A percentile compares a stretch with the other conserved stretches of the same genome.
These are phyloP conservation scores for Ondatra zibethicus DNA, from an alignment of 2,113 vertebrate genomes.

Conservation along the genomic window DNA sequence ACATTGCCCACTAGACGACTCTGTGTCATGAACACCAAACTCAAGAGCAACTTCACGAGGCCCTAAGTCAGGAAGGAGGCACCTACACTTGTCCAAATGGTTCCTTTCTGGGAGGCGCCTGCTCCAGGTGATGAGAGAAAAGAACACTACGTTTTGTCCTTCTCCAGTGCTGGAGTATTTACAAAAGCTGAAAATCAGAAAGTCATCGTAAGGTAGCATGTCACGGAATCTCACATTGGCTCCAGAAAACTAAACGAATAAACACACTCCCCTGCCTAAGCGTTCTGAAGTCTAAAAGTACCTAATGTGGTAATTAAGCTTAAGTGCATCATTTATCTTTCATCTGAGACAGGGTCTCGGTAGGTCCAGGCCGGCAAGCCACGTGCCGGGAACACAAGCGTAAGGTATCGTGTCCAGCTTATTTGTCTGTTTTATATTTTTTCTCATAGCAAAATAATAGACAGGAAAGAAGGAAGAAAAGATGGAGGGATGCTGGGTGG, in stretches of 20 bases:
- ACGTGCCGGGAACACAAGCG: neutral
- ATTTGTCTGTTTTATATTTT: constrained; percentile 33
- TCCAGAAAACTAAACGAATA: constrained; percentile 28
- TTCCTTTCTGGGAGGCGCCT: neutral
- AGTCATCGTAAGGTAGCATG: neutral
- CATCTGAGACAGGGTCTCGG: neutral
- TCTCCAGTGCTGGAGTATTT: neutral
- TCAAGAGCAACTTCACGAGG: constrained; percentile 54
- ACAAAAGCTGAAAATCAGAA: neutral
- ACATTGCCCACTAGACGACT: constrained; percentile 64
- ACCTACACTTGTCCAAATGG: neutral
- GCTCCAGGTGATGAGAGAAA: neutral
- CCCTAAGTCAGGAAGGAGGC: constrained; percentile 46
- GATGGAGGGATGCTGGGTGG: too few species aligned
- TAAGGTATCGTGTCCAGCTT: neutral
- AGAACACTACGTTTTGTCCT: neutral
- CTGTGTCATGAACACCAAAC: constrained; percentile 70
- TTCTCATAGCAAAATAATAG: constrained; percentile 32
- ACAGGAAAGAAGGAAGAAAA: neutral
- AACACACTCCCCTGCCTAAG: neutral
- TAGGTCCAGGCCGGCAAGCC: neutral
- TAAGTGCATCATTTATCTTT: neutral
- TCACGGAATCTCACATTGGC: neutral
- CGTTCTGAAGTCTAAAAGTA: neutral
- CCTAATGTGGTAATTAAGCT: neutral